phyloP scores from a whole-genome alignment of 2,797 vertebrate species.

The Zalophus californianus region DNA sequence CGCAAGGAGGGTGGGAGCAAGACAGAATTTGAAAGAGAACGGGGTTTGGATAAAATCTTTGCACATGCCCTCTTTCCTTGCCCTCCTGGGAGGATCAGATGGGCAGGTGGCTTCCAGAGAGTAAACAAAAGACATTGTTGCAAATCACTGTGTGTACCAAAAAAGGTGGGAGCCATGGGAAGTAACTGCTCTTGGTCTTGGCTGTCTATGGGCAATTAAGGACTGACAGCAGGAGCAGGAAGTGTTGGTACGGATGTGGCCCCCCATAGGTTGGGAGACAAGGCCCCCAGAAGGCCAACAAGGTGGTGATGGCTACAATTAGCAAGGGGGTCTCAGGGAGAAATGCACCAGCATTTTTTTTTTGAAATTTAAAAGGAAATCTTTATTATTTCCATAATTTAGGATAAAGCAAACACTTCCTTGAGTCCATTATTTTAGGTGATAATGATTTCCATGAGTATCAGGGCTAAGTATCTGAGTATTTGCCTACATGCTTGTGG shows the following conservation, averaged over 20 bases:
- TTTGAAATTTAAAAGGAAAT: background rate
- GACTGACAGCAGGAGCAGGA: background rate
- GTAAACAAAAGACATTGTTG: background rate
- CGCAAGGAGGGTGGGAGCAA: background rate
- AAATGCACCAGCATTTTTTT: background rate
- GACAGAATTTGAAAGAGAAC: background rate
- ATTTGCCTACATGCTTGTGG: constrained; percentile 90
- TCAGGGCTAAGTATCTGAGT: background rate
- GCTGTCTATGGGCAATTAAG: background rate
- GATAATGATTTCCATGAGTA: background rate
- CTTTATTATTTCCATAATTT: constrained; percentile 76
- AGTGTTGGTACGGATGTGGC: background rate
- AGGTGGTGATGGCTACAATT: background rate
- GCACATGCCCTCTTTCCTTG: background rate
- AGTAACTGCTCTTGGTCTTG: background rate
- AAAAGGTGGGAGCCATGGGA: background rate
- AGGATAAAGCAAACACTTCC: constrained; percentile 45
- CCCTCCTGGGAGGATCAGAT: background rate
- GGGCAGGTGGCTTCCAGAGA: background rate
- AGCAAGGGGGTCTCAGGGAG: background rate
- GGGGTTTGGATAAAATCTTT: background rate
- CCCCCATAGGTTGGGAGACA: too few relatives aligned
- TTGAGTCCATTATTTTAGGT: constrained; percentile 38
- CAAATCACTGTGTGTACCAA: background rate
- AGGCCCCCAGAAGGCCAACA: too few relatives aligned